A percentile compares a stretch with the other conserved stretches of the same genome.
Evolutionary conservation across 2,113 vertebrate species (phyloP).

Genomic region (Chinchilla lanigera): DNA sequence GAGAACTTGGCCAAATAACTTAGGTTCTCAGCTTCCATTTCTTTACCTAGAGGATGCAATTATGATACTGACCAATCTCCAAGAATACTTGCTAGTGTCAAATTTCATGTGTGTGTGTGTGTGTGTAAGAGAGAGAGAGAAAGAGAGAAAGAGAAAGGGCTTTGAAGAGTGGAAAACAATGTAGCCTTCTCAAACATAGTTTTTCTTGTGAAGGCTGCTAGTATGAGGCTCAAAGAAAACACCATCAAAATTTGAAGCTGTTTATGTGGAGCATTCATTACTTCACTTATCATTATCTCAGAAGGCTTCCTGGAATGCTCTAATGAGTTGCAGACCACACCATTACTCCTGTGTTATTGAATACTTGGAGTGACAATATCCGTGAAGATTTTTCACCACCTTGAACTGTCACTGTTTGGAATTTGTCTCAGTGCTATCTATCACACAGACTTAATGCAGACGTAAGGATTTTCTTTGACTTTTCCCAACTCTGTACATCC

Average conservation of each 20-base stretch:
- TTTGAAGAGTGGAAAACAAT: background rate
- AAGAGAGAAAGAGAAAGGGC: too few relatives aligned
- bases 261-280: background rate
- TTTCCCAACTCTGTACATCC: background rate
- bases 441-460: background rate
- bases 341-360: background rate
- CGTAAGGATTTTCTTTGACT: slow-evolving; percentile 8
- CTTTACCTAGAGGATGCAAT: background rate
- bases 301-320: slow-evolving; percentile 18
- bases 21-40: slow-evolving; percentile 2
- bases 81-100: background rate
- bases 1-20: background rate
- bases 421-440: slow-evolving; percentile 31
- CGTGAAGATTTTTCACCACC: slow-evolving; percentile 43
- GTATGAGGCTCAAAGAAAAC: slow-evolving; percentile 13
- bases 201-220: slow-evolving; percentile 1
- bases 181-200: background rate
- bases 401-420: slow-evolving; percentile 49
- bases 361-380: background rate
- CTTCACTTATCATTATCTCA: slow-evolving; percentile 53
- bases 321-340: slow-evolving; percentile 25
- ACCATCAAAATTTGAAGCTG: slow-evolving; percentile 40
- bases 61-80: background rate
- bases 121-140: too few relatives aligned
- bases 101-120: background rate